These are phyloP conservation scores for Calonectris borealis DNA, from an alignment of 2,113 vertebrate genomes.

Conservation along the genomic window DNA sequence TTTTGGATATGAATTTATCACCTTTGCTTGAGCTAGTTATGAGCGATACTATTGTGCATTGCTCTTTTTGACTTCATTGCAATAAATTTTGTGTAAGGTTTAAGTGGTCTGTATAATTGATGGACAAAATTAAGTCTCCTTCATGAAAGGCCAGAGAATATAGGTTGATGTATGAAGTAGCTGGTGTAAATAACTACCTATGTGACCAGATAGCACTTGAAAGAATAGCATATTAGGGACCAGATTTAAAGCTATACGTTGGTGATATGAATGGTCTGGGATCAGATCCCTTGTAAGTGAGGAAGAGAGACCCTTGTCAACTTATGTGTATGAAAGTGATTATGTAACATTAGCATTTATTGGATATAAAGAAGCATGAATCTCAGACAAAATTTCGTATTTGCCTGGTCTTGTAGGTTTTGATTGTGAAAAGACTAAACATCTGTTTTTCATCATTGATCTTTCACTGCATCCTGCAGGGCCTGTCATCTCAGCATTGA, in stretches of 20 bases:
- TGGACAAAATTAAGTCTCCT: background rate
- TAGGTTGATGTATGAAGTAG: background rate
- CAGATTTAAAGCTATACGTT: background rate
- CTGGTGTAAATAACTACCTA: background rate
- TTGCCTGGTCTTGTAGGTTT: slow-evolving; percentile 60
- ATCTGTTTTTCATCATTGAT: slow-evolving; percentile 64
- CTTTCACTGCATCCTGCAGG: slow-evolving; percentile 73
- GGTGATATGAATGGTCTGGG: background rate
- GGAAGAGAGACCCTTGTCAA: background rate
- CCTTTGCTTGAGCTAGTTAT: background rate
- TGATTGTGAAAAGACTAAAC: slow-evolving; percentile 51
- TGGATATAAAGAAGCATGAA: background rate
- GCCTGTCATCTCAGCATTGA: slow-evolving; percentile 70
- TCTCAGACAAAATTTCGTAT: background rate
- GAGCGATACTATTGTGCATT: background rate
- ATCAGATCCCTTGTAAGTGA: background rate
- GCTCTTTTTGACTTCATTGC: background rate
- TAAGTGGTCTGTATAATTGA: background rate
- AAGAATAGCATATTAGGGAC: background rate
- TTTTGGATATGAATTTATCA: background rate
- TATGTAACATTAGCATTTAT: background rate
- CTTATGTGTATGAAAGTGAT: background rate
- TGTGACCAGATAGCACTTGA: background rate
- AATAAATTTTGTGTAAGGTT: background rate
- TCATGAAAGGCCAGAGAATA: background rate